Conservation (phyloP, 2,888 invertebrate genomes). For the Epirrhoe alternata region DNA sequence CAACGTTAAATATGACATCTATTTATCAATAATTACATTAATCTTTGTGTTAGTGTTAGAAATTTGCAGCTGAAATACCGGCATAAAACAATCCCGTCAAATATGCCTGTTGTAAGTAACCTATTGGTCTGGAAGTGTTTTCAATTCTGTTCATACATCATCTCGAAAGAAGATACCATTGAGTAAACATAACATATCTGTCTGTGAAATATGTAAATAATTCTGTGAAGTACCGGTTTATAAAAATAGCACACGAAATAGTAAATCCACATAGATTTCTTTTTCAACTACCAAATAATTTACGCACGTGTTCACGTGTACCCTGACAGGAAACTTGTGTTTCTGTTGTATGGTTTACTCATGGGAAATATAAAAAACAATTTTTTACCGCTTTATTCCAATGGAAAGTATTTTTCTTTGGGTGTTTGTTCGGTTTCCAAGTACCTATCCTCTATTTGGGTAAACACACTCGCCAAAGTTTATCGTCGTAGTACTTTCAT, state of each 20-base stretch:
- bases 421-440: slow-evolving; percentile 41
- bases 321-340: slow-evolving; percentile 15
- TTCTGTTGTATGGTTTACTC: slow-evolving; percentile 1
- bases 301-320: neutral
- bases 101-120: too few relatives aligned
- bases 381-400: neutral
- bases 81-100: too few relatives aligned
- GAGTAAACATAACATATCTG: too few relatives aligned
- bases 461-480: slow-evolving; percentile 47
- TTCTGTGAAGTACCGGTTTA: too few relatives aligned
- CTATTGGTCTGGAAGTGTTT: too few relatives aligned
- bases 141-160: too few relatives aligned
- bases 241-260: neutral
- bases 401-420: slow-evolving; percentile 7
- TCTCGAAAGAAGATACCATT: too few relatives aligned
- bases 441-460: slow-evolving; percentile 50
- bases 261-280: neutral
- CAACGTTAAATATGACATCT: neutral
- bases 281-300: neutral
- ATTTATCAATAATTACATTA: neutral
- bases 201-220: too few relatives aligned
- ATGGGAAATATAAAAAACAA: slow-evolving; percentile 3
- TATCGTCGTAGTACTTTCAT: slow-evolving; percentile 60
- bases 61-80: too few relatives aligned
- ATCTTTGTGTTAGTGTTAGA: too few relatives aligned